Base-by-base conservation (phyloP, 2,113 vertebrate species). In the Thymallus thymallus region DNA sequence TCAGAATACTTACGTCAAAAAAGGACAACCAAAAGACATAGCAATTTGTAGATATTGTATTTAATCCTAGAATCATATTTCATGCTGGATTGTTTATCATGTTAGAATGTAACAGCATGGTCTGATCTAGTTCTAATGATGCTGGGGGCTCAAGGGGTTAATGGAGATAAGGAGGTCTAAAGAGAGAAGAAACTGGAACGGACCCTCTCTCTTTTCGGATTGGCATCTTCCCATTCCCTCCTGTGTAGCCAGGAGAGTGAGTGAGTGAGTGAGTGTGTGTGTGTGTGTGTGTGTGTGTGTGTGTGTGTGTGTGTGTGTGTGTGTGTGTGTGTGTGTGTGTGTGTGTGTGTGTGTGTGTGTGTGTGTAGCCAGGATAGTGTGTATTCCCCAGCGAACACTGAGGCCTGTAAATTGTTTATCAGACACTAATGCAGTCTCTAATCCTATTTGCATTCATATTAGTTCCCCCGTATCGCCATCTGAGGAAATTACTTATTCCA, bases 401-500 rank as follows among this genome's bases (percentile, higher is more conserved):
- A 88, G 90, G 84, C 89, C 93, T 95, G 92, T 89, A 95, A 95
- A 95, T 92, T 93, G 94, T 93, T 94, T 94, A 95, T 95, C 93
- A 92, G 83, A 90, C 89, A 90, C 94, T 95, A 96, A 96, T 93
- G 91, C 93, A 92, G 89, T 71, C 86, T 90, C 91, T 96, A 96
- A 96, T 96, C 96, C 95, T 92, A 95, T 96, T 97, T 96, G 94
- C 94, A 95, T 97, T 97, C 94, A 95, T 94, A 96, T 96, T 95
- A 96, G 93, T 92, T 94, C 85, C 87, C 91, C 91, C 90, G 90
- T 94, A 94, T 93, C 95, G 87, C 91, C 91, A 85, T 94, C 94
- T 90, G 89, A 91, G 79, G 94, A 93, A 94, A 93, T 94, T 91
- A 91, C 93, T 92, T 89, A 94, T 96, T 95, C 93, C 93, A 95